Evolutionary conservation across 2,113 vertebrate species (phyloP).

Genomic region (Brevimyrus niger): DNA sequence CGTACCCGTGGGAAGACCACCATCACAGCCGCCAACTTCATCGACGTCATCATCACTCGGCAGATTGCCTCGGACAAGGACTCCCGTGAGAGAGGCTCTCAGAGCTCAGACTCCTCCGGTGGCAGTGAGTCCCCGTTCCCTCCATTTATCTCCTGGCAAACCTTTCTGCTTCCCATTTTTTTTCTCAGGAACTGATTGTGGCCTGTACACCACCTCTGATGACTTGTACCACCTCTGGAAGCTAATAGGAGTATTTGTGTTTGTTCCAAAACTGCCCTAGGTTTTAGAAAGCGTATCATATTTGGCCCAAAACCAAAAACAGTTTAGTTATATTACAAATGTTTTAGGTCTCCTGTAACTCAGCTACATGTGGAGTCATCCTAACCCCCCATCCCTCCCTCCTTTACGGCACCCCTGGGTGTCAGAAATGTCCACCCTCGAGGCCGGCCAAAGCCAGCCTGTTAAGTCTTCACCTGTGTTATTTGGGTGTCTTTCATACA

Average conservation of each 20-base stretch:
- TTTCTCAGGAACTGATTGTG: background rate
- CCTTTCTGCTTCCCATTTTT: background rate
- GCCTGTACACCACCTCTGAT: background rate
- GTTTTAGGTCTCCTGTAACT: background rate
- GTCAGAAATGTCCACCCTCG: background rate
- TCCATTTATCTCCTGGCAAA: background rate
- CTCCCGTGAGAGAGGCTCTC: constrained; percentile 82
- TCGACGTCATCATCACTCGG: constrained; percentile 97
- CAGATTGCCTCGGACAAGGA: constrained; percentile 97
- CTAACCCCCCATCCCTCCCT: background rate
- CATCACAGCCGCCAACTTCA: constrained; percentile 96
- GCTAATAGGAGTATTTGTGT: background rate
- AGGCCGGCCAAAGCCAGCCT: background rate
- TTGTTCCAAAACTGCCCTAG: background rate
- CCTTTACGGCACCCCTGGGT: background rate
- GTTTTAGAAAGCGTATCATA: background rate
- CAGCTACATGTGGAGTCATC: background rate
- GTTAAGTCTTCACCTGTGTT: background rate
- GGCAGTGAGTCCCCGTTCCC: constrained; percentile 71
- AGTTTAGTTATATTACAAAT: background rate
- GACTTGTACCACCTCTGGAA: background rate
- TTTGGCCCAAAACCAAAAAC: background rate
- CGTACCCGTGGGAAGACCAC: constrained; percentile 94
- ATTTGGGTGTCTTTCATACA: background rate
- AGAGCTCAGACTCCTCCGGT: constrained; percentile 91